Evolutionary conservation across 1,140 invertebrate genomes (phyloP).

Genomic region (Grapholita molesta): DNA sequence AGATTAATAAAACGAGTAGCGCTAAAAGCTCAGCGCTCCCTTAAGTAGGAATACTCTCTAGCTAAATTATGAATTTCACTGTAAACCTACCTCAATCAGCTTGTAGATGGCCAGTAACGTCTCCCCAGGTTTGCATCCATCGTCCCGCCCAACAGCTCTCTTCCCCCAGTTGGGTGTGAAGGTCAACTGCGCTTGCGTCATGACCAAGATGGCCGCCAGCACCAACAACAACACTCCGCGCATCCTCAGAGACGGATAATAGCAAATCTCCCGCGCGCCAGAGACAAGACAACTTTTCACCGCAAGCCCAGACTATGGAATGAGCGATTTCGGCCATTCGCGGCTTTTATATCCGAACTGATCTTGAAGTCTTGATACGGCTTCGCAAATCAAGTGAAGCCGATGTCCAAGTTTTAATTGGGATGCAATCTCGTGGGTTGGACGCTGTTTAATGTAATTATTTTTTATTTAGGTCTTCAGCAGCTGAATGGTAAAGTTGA

Average conservation of each 20-base stretch:
- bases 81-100: slow-evolving; percentile 35
- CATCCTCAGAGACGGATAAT: too few relatives aligned
- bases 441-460: neutral
- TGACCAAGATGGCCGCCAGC: slow-evolving; percentile 22
- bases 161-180: slow-evolving; percentile 26
- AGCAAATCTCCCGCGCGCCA: too few relatives aligned
- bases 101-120: slow-evolving; percentile 38
- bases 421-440: neutral
- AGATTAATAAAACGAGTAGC: too few relatives aligned
- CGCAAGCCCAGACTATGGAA: neutral
- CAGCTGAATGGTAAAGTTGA: neutral
- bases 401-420: neutral
- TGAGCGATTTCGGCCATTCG: neutral
- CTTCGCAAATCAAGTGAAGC: slow-evolving; percentile 31
- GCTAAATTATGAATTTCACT: too few relatives aligned
- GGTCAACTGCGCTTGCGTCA: slow-evolving; percentile 33
- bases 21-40: too few relatives aligned
- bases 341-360: slow-evolving; percentile 2
- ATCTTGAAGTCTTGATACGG: neutral
- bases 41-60: too few relatives aligned
- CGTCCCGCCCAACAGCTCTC: slow-evolving; percentile 24
- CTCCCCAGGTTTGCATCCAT: slow-evolving; percentile 34
- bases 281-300: neutral
- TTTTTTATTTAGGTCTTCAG: neutral
- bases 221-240: slow-evolving; percentile 29